Percentiles rank a stretch among this genome's conserved stretches.
Evolutionary conservation across 2,113 vertebrate genomes (phyloP).

Genomic region (Ceratotherium simum): DNA sequence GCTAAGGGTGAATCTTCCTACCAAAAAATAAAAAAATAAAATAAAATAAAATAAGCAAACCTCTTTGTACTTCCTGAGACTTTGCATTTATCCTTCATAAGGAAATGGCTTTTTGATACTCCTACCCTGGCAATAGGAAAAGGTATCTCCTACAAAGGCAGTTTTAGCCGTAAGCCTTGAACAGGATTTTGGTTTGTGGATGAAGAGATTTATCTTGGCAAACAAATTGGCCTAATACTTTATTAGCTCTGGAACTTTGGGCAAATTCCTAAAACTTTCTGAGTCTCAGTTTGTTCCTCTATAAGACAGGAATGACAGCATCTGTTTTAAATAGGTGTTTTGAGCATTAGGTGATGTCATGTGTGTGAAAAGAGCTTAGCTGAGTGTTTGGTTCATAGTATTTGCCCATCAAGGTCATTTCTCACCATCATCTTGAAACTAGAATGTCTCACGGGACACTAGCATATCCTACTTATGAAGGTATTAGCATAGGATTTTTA

Average conservation of each 20-base stretch:
- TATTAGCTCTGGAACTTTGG: background rate
- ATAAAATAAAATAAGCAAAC: background rate
- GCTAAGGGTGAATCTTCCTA: no score
- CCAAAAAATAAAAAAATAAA: no score
- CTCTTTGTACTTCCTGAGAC: background rate
- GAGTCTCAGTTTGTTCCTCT: background rate
- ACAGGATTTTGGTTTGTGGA: background rate
- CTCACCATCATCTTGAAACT: background rate
- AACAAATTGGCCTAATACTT: background rate
- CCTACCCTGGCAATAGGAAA: background rate
- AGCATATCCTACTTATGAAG: background rate
- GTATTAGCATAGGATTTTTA: background rate
- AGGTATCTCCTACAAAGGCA: background rate
- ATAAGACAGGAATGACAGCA: background rate
- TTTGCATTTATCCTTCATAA: background rate
- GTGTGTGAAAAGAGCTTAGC: background rate
- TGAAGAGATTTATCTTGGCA: conserved; percentile 17
- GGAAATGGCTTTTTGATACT: background rate
- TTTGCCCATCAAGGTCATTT: background rate
- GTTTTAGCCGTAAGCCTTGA: background rate
- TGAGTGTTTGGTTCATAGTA: background rate
- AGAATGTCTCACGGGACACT: background rate
- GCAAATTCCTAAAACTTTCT: background rate
- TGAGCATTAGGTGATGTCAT: background rate
- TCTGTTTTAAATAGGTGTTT: background rate